Percentiles rank a stretch among this genome's conserved stretches.
These are phyloP conservation scores for Tupiocoris notatus DNA, from an alignment of 2,888 invertebrate genomes.

Conservation along the genomic window DNA sequence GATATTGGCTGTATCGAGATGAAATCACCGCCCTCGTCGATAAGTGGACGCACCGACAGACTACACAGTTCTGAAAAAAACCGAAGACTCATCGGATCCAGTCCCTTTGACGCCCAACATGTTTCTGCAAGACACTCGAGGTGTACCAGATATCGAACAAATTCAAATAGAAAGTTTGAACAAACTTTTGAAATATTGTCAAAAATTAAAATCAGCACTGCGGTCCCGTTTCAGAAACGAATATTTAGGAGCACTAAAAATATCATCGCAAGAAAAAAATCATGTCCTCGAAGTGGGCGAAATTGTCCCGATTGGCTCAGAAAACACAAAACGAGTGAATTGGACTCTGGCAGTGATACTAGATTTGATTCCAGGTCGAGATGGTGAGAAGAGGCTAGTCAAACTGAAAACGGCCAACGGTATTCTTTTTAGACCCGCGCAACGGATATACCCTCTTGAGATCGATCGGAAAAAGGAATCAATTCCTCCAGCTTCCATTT, in stretches of 20 bases:
- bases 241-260: neutral
- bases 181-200: neutral
- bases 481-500: too few relatives aligned
- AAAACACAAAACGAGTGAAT: neutral
- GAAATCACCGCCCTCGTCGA: too few relatives aligned
- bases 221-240: neutral
- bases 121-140: neutral
- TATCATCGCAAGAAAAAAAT: neutral
- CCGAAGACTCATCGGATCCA: slow-evolving; percentile 45
- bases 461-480: too few relatives aligned
- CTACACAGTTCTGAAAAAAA: too few relatives aligned
- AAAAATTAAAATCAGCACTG: neutral
- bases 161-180: neutral
- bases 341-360: neutral
- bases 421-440: neutral
- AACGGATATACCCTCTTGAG: neutral
- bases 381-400: neutral
- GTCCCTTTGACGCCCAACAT: slow-evolving; percentile 41
- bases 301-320: neutral
- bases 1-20: too few relatives aligned
- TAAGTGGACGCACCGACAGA: too few relatives aligned
- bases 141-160: neutral
- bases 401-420: neutral
- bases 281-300: neutral
- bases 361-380: neutral